These are phyloP conservation scores for Tarsius wallacei DNA, from an alignment of 2,797 vertebrate species.

Conservation along the genomic window DNA sequence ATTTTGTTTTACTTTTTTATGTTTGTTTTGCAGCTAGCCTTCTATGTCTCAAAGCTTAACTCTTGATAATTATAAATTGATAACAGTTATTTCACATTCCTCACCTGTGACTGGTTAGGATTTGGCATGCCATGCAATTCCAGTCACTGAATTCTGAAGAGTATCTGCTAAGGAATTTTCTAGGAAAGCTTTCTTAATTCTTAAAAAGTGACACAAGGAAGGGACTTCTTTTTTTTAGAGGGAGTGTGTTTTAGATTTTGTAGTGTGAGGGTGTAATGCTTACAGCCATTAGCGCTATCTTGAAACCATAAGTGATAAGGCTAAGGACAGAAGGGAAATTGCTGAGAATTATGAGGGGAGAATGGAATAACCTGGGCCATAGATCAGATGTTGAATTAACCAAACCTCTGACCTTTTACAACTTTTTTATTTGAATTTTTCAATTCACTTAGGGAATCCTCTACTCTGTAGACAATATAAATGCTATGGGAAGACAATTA, in stretches of 20 bases:
- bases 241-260: background rate
- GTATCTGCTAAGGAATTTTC: background rate
- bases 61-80: slow-evolving; percentile 47
- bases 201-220: background rate
- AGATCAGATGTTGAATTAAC: background rate
- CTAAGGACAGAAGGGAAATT: background rate
- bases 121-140: background rate
- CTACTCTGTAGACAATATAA: background rate
- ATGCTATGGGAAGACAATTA: background rate
- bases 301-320: background rate
- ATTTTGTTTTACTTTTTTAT: background rate
- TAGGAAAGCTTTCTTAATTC: background rate
- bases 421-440: background rate
- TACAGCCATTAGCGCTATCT: rapidly evolving
- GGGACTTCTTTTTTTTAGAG: background rate
- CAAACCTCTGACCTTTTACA: background rate
- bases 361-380: background rate
- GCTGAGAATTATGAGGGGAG: too few species aligned
- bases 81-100: background rate
- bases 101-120: background rate
- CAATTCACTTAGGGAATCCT: background rate
- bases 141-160: background rate
- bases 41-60: background rate
- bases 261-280: background rate
- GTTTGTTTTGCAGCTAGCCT: background rate